A percentile compares a stretch with the other conserved stretches of the same genome.
Conservation (phyloP, 2,888 invertebrate species). For the Rutpela maculata region DNA sequence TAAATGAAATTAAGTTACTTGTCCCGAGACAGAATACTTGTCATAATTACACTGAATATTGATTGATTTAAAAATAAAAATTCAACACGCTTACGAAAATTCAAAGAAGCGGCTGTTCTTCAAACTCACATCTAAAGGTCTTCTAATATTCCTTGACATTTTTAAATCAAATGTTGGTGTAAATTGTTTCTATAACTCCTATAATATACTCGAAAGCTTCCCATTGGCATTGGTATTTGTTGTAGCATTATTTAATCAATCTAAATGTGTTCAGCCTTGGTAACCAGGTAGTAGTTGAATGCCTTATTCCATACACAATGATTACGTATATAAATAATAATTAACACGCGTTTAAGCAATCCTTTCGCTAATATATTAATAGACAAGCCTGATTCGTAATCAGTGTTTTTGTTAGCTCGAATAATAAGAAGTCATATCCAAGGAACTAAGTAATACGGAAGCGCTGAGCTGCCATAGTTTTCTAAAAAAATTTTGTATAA, state of each 20-base stretch:
- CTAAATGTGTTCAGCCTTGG: background rate
- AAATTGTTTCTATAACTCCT: background rate
- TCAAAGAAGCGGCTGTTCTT: no score
- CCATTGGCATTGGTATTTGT: constrained; percentile 3
- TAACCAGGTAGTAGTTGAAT: constrained; percentile 1
- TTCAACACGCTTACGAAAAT: no score
- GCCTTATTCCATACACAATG: background rate
- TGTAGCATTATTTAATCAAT: constrained; percentile 3
- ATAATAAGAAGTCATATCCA: background rate
- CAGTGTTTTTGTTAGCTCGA: background rate
- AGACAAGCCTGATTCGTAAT: background rate
- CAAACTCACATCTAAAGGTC: no score
- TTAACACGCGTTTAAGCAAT: background rate
- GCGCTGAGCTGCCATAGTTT: no score
- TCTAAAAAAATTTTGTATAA: no score
- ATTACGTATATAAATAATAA: background rate
- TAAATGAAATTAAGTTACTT: no score
- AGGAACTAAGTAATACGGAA: background rate
- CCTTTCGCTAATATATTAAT: background rate
- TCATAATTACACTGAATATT: no score
- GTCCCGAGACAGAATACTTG: no score
- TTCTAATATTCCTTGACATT: no score
- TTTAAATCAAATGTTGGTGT: no score
- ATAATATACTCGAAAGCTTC: background rate
- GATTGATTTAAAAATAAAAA: no score